Evolutionary conservation across 2,113 vertebrate species (phyloP).

Genomic region (Sinosuthora webbiana): DNA sequence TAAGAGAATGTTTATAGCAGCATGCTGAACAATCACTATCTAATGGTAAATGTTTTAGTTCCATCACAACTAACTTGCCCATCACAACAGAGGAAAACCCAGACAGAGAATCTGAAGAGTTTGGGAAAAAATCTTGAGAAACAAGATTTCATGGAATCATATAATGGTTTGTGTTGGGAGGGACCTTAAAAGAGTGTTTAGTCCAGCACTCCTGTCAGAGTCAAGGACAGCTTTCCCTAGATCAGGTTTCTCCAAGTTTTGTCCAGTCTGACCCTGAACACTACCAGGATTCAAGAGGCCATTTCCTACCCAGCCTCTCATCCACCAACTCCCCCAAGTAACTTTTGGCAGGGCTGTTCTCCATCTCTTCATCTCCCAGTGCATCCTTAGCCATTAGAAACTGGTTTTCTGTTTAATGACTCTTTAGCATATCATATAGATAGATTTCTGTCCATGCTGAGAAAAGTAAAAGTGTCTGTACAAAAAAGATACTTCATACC

Average conservation of each 20-base stretch:
- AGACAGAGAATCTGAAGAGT: background rate
- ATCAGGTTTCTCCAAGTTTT: background rate
- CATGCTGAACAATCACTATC: background rate
- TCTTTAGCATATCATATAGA: background rate
- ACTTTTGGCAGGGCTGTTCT: background rate
- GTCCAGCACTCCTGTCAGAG: background rate
- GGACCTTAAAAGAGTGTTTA: background rate
- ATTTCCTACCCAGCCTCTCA: background rate
- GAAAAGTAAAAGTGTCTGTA: background rate
- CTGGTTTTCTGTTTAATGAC: background rate
- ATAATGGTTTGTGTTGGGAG: background rate
- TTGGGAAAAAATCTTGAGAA: background rate
- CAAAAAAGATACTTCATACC: background rate
- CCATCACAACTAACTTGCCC: background rate
- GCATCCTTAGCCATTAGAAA: background rate
- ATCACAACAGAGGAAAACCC: background rate
- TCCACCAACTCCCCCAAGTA: background rate
- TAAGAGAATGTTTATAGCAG: background rate
- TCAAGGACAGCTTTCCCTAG: background rate
- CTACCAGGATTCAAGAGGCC: background rate
- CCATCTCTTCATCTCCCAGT: background rate
- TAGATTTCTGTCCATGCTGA: background rate
- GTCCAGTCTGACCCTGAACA: background rate
- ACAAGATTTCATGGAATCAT: background rate
- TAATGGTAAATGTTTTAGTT: background rate